Base-by-base conservation (phyloP, 2,113 vertebrate genomes). In the Prionailurus viverrinus region DNA sequence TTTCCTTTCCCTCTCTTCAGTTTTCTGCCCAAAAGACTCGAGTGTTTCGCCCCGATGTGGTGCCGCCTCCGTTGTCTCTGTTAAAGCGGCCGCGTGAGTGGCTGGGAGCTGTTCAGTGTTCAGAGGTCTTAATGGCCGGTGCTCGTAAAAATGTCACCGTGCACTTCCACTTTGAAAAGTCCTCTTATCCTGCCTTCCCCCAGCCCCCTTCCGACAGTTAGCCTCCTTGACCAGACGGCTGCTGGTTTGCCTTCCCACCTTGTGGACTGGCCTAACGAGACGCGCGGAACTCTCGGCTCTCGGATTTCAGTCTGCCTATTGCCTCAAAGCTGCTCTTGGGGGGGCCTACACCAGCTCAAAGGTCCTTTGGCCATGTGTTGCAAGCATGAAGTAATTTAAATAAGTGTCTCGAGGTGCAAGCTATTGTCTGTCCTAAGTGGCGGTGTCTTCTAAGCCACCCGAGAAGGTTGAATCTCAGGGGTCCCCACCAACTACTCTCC, bases 81-180 rank as follows among this genome's bases (percentile, higher is more conserved):
- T 98, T 98, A 98, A 99, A 98, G 97, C 98, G 74, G 94, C 90
- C 82, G 89, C 82, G 55, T 94, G 96, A 96, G 92, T 63, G 51
- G 91, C 97, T 95, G 55, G 85, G 91, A 98, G 97, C 97, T 10
- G 27, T 91, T 98, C 69, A 55, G 89, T 96, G 9, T 97, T 98
- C 91, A 83, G 97, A 97, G 98, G 84, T 96, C 96, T 96, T 98
- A 8, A 29, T 97, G 98, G 95, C 98, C 98, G 93, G 58, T 68
- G 58, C 98, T 98, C 93, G 53, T 99, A 98, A 99, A 99, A 99
- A 98, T 98, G 98, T 98, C 98, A 98, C 98, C 81, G 36, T 96
- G 98, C 87, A 48, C 98, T 98, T 98, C 93, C 97, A 96, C 98
- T 98, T 98, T 98, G 98, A 99, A 99, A 99, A 98, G 97, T 53